phyloP scores from a whole-genome alignment of 2,113 vertebrate species.

The Dunckerocampus dactyliophorus region DNA sequence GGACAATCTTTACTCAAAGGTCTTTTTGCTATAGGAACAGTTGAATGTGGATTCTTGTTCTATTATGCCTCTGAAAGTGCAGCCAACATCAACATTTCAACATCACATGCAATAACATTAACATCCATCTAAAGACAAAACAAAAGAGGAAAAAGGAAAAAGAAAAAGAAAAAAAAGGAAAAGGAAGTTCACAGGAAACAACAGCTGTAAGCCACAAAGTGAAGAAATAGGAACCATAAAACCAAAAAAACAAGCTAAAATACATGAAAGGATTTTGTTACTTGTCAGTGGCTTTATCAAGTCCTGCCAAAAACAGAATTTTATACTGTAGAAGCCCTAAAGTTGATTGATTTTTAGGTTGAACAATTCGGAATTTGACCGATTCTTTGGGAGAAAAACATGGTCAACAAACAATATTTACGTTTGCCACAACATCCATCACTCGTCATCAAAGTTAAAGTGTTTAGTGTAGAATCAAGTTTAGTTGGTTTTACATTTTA shows the following conservation, averaged over 20 bases:
- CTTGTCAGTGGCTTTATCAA: not conserved
- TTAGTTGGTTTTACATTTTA: too few species aligned
- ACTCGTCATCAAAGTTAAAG: too few species aligned
- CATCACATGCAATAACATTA: slow-evolving; percentile 8
- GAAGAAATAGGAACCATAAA: not conserved
- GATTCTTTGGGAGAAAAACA: not conserved
- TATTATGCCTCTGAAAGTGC: slow-evolving; percentile 1
- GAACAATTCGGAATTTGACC: not conserved
- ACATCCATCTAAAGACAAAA: slow-evolving; percentile 4
- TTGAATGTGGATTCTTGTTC: slow-evolving; percentile 27
- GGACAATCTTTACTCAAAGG: slow-evolving; percentile 5
- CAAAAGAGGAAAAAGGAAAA: not conserved
- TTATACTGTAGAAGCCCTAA: not conserved
- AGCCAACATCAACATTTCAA: slow-evolving; percentile 14
- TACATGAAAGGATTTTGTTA: not conserved
- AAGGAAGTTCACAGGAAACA: slow-evolving; percentile 1
- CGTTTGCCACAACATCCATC: too few species aligned
- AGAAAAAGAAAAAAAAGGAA: too few species aligned
- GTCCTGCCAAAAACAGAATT: not conserved
- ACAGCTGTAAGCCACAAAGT: not conserved
- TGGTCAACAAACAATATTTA: not conserved
- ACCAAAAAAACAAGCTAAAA: not conserved
- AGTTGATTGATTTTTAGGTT: not conserved
- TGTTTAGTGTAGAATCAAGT: too few species aligned
- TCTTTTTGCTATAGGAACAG: slow-evolving; percentile 3